Evolutionary conservation across 2,113 vertebrate genomes (phyloP).

Genomic region (Tamias sibiricus): DNA sequence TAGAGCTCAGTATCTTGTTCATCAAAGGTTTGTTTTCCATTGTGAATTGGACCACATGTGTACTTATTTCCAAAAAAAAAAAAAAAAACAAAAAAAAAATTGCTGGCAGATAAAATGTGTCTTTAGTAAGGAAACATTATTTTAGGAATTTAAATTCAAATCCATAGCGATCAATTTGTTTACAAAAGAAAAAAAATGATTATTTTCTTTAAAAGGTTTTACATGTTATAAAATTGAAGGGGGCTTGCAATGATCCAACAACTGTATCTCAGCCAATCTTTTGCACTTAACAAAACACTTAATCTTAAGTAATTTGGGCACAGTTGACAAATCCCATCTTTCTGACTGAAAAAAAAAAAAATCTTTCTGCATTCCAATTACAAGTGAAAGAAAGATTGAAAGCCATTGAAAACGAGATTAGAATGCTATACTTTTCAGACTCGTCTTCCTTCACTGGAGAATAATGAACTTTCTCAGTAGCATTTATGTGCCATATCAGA

Average conservation of each 20-base stretch:
- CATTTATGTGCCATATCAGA: constrained; percentile 8
- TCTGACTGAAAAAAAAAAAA: neutral
- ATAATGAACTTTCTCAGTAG: constrained; percentile 54
- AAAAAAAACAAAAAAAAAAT: neutral
- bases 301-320: constrained; percentile 21
- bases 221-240: constrained; percentile 33
- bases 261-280: neutral
- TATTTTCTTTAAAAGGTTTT: constrained; percentile 37
- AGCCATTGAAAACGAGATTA: constrained; percentile 20
- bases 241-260: neutral
- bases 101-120: neutral
- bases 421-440: neutral
- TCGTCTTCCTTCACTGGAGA: constrained; percentile 37
- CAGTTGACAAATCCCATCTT: neutral
- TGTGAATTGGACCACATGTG: neutral
- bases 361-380: neutral
- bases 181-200: neutral
- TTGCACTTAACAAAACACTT: neutral
- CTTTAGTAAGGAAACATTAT: constrained; percentile 1
- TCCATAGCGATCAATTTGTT: neutral
- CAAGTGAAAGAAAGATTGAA: constrained; percentile 7
- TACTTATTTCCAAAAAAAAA: neutral
- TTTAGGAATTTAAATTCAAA: constrained; percentile 25
- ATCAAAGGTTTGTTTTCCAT: neutral
- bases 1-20: neutral